Percentiles rank a stretch among this genome's conserved stretches.
Conservation (phyloP, 2,797 vertebrate species). For the Enteromius paludinosus region DNA sequence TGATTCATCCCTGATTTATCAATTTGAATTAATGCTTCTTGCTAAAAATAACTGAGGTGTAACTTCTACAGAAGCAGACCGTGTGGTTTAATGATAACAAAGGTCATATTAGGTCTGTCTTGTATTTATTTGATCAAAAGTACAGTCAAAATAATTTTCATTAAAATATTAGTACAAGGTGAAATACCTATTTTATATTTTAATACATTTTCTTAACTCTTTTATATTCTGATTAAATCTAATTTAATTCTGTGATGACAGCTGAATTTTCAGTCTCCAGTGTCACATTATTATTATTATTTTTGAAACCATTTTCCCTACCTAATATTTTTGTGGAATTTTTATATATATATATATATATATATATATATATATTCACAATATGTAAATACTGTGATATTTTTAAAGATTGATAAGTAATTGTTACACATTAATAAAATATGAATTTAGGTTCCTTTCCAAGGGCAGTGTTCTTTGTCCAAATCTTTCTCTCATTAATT, state of each 20-base stretch:
- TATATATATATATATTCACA: too few species aligned
- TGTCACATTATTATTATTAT: background rate
- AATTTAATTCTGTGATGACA: too few species aligned
- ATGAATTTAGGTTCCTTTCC: background rate
- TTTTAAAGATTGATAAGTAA: background rate
- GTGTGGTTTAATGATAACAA: background rate
- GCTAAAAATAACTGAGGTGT: background rate
- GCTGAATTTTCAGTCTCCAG: background rate
- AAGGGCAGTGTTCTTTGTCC: conserved; percentile 9
- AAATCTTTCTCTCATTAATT: conserved; percentile 45
- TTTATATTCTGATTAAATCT: too few species aligned
- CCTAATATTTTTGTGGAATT: background rate
- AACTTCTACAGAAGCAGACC: background rate
- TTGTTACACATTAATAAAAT: background rate
- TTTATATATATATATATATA: too few species aligned
- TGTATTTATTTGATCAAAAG: background rate
- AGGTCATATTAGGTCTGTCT: background rate
- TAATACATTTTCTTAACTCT: too few species aligned
- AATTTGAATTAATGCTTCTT: background rate
- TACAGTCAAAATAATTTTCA: background rate
- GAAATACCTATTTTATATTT: background rate
- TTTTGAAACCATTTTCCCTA: background rate
- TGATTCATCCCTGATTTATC: background rate
- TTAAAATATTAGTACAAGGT: background rate
- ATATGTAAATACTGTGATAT: background rate